These are phyloP conservation scores for Urocitellus parryii DNA, from an alignment of 2,113 vertebrate genomes.

Conservation along the genomic window DNA sequence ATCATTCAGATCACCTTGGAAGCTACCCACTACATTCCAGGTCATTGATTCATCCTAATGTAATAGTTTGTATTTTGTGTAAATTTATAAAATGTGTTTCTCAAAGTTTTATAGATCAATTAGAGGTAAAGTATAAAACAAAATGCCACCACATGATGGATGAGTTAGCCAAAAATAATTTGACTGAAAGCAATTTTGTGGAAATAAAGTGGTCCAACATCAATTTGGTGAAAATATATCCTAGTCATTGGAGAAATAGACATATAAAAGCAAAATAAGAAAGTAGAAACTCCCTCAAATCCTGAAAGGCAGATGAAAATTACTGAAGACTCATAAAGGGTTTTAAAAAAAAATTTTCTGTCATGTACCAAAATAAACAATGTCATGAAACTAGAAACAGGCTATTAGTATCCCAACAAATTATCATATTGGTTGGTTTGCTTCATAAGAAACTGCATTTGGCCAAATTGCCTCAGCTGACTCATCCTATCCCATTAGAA, in stretches of 20 bases:
- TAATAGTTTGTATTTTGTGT: neutral
- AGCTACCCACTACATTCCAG: neutral
- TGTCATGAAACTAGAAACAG: slow-evolving; percentile 9
- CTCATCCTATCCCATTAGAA: neutral
- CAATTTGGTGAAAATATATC: slow-evolving; percentile 54
- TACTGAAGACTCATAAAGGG: neutral
- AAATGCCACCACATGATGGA: neutral
- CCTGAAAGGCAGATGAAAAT: slow-evolving; percentile 56
- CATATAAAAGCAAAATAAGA: slow-evolving; percentile 50
- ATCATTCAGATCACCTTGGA: neutral
- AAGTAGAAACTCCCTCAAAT: slow-evolving; percentile 41
- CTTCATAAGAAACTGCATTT: slow-evolving; percentile 59
- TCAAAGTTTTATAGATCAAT: slow-evolving; percentile 56
- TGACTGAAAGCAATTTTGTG: slow-evolving; percentile 52
- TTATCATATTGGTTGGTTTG: slow-evolving; percentile 16
- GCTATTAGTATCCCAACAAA: slow-evolving; percentile 11
- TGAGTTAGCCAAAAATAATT: slow-evolving; percentile 58
- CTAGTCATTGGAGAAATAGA: slow-evolving; percentile 55
- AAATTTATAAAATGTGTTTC: slow-evolving; percentile 31
- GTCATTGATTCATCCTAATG: neutral
- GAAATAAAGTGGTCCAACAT: slow-evolving; percentile 55
- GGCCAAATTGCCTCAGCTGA: neutral
- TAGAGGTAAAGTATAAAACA: neutral
- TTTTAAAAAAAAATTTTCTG: neutral
- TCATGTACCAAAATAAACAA: slow-evolving; percentile 49